phyloP scores from a whole-genome alignment of 2,113 vertebrate genomes.

The Pseudorectes ferrugineus region DNA sequence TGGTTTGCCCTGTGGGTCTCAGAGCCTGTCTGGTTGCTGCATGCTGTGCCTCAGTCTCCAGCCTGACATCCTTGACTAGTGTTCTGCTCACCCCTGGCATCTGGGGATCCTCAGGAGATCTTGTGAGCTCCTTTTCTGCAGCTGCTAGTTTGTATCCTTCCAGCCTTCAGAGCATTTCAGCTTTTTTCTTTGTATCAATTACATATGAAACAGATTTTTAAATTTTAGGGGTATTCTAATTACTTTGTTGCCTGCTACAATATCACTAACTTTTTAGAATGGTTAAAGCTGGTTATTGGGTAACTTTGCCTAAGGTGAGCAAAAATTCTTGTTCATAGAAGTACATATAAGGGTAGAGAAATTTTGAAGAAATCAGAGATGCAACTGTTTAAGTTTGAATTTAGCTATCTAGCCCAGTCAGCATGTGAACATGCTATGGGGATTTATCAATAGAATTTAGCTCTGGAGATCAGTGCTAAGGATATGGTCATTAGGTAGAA shows the following conservation, averaged over 20 bases:
- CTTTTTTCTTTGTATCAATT: neutral
- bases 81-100: neutral
- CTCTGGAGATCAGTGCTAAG: neutral
- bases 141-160: neutral
- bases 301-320: neutral
- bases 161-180: neutral
- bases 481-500: neutral
- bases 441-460: neutral
- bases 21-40: neutral
- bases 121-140: neutral
- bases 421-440: neutral
- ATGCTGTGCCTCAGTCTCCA: neutral
- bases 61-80: neutral
- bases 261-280: neutral
- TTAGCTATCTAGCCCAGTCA: neutral
- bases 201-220: neutral
- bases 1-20: neutral
- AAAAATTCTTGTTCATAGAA: neutral
- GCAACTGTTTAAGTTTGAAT: neutral
- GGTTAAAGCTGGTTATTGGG: neutral
- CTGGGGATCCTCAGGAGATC: neutral
- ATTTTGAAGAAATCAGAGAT: neutral
- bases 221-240: neutral
- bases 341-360: neutral
- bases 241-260: neutral